These are phyloP conservation scores for Drosophila pachea DNA, from an alignment of 1,140 invertebrate genomes.

Conservation along the genomic window DNA sequence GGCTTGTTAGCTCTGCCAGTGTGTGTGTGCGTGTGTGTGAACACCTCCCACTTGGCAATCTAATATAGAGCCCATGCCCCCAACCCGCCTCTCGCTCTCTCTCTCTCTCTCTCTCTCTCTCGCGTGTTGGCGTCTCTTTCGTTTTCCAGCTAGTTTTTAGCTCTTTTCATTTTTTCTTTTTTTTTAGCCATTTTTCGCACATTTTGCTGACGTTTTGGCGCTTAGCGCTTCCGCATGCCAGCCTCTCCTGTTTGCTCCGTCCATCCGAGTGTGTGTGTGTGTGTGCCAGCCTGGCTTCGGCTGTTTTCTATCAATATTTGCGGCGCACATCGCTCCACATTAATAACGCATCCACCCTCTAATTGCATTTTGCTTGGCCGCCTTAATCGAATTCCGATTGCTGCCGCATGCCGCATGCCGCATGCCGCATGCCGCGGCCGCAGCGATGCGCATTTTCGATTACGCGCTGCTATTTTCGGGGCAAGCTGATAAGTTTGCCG, in stretches of 20 bases:
- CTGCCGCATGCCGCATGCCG: constrained; percentile 25
- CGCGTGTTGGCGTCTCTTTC: constrained; percentile 29
- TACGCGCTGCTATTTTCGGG: constrained; percentile 56
- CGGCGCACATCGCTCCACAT: constrained; percentile 62
- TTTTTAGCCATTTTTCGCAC: constrained; percentile 56
- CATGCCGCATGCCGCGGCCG: constrained; percentile 26
- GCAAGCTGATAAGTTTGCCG: constrained; percentile 46
- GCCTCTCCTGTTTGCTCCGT: constrained; percentile 10
- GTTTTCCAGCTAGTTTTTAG: constrained; percentile 1
- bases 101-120: not conserved
- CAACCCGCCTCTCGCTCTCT: not conserved
- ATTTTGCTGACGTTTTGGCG: constrained; percentile 67
- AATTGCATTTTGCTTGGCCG: constrained; percentile 68
- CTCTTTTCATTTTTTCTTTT: constrained; percentile 27
- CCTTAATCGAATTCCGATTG: constrained; percentile 71
- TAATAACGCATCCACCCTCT: constrained; percentile 79
- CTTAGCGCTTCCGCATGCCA: constrained; percentile 73
- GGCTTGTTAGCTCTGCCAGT: constrained; percentile 55
- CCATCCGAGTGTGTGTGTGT: too few species aligned
- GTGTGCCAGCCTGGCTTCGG: not conserved
- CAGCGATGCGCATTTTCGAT: constrained; percentile 77
- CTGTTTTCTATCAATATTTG: constrained; percentile 52
- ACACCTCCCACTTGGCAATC: constrained; percentile 77
- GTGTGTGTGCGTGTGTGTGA: constrained; percentile 50
- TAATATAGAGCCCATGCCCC: constrained; percentile 53